Percentiles rank a stretch among this genome's conserved stretches.
These are phyloP conservation scores for Poecile montanus DNA, from an alignment of 2,797 vertebrate species.

Conservation along the genomic window DNA sequence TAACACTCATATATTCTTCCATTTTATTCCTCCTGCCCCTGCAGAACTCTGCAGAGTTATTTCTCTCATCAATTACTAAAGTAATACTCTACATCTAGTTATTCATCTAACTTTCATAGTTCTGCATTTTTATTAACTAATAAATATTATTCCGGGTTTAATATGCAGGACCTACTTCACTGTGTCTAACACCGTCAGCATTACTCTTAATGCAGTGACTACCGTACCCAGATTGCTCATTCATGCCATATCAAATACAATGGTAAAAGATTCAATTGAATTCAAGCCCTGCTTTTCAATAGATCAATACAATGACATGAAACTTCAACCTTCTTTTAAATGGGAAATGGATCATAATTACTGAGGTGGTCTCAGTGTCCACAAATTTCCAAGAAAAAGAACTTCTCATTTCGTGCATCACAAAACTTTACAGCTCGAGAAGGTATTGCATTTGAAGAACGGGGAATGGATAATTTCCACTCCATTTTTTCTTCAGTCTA, in stretches of 20 bases:
- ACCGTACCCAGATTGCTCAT: not conserved
- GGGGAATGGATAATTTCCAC: not conserved
- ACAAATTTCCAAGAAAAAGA: not conserved
- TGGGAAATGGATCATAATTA: not conserved
- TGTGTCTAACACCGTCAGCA: not conserved
- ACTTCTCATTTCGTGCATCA: fast-evolving
- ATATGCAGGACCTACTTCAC: not conserved
- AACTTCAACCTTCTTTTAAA: not conserved
- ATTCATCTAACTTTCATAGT: not conserved
- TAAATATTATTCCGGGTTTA: not conserved
- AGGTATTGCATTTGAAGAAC: not conserved
- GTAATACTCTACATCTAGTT: not conserved
- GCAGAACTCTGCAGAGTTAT: not conserved
- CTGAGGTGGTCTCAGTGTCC: not conserved
- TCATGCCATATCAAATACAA: not conserved
- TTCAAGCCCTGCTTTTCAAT: not conserved
- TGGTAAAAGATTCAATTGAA: not conserved
- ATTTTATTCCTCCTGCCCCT: not conserved
- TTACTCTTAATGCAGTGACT: not conserved
- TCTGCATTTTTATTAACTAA: not conserved
- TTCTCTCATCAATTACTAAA: not conserved
- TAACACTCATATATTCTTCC: not conserved
- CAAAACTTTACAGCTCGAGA: not conserved
- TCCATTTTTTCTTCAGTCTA: not conserved
- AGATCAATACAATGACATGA: not conserved